Evolutionary conservation across 2,888 invertebrate genomes (phyloP), one percentile per base, ranked within the genome.

Genomic region (Brachypalpus laphriformis): DNA sequence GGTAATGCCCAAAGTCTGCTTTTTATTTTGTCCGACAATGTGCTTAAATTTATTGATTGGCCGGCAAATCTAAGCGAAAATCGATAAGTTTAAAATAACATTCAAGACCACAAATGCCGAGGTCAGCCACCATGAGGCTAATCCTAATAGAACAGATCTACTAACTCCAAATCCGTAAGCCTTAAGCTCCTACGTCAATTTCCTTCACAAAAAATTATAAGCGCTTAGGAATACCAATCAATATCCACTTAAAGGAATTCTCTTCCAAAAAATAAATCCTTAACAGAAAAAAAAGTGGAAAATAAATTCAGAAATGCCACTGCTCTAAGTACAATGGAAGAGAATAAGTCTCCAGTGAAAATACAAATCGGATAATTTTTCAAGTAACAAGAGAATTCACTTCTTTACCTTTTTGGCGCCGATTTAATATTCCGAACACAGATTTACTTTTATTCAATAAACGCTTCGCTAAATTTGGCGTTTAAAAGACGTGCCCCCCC

Each of bases 391-490:
- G 85, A 81, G 75, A 85, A 85, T 75, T 81, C 85, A 85, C 85
- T 85, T 81, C 68, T 34, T 71, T 82, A 57, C 81, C 51, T 74
- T 71, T 59, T 70, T 56, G 65, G 65, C 37, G 56, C 20, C 81
- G 71, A 71, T 80, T 87, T 80, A 86, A 82, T 87, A 87, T 87
- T 82, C 87, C 72, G 59, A 82, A 86, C 86, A 87, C 87, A 86
- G 86, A 86, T 87, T 87, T 87, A 87, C 86, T 87, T 87, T 87
- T 86, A 87, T 87, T 87, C 86, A 87, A 87, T 86, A 86, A 87
- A 86, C 86, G 86, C 78, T 87, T 82, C 82, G 80, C 86, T 87
- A 75, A 78, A 82, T 87, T 87, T 87, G 85, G 76, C 83, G 80
- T 85, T 75, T 76, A 71, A 83, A 66, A 59, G 78, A 83, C 86